Evolutionary conservation across 2,888 invertebrate genomes (phyloP).

Genomic region (Meliscaeva auricollis): DNA sequence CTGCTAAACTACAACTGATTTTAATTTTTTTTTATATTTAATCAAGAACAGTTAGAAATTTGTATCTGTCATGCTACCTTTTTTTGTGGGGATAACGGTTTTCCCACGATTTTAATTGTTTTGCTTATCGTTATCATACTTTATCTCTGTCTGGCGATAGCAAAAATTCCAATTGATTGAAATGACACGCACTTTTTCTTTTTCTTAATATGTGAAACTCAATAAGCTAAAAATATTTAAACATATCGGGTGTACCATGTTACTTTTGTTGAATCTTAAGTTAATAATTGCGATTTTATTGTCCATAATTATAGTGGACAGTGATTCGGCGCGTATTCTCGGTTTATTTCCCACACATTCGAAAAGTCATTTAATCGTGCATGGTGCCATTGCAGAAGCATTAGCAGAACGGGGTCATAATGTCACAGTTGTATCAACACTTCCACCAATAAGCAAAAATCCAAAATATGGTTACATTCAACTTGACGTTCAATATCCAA

Average conservation of each 20-base stretch:
- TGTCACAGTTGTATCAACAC: conserved; percentile 79
- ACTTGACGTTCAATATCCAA: not conserved
- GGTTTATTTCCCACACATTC: conserved; percentile 80
- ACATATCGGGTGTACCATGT: not conserved
- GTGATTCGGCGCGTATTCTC: conserved; percentile 78
- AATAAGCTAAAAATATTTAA: no score
- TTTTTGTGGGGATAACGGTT: no score
- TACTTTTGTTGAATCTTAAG: not conserved
- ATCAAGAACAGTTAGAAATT: no score
- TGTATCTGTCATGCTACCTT: no score
- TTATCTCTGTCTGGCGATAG: no score
- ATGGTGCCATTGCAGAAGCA: conserved; percentile 78
- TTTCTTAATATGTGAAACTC: no score
- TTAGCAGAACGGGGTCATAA: conserved; percentile 80
- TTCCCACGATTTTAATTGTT: no score
- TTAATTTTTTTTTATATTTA: no score
- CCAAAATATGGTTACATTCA: conserved; percentile 2
- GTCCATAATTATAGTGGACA: not conserved
- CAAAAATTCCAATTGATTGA: no score
- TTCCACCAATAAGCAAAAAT: conserved; percentile 57
- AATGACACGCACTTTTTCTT: no score
- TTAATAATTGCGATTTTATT: not conserved
- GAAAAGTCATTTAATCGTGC: conserved; percentile 80
- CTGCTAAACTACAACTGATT: no score
- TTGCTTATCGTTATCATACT: no score